Evolutionary conservation across 2,797 vertebrate species (phyloP).

Genomic region (Phalloptychus januarius): DNA sequence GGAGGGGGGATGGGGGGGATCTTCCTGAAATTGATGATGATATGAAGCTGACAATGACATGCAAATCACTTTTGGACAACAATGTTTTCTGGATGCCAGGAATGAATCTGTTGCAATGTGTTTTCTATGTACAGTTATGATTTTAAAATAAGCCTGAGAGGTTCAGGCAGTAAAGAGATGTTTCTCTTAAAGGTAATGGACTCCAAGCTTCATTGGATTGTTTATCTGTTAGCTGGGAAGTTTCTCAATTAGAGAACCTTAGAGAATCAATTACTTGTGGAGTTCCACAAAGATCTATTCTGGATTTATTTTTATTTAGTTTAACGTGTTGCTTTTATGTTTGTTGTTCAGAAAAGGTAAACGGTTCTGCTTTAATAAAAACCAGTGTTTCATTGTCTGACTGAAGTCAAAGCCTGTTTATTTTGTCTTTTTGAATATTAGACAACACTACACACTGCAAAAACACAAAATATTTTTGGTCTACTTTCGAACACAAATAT

Average conservation of each 20-base stretch:
- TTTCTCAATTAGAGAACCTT: neutral
- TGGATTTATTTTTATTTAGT: neutral
- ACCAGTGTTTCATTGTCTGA: neutral
- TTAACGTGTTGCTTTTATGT: neutral
- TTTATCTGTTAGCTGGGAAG: neutral
- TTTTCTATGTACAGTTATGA: constrained; percentile 45
- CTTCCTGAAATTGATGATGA: constrained; percentile 59
- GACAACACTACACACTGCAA: no score
- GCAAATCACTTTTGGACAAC: constrained; percentile 62
- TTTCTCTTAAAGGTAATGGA: constrained; percentile 43
- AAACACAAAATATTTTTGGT: no score
- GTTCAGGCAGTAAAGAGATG: constrained; percentile 36
- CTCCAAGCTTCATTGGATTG: constrained; percentile 45
- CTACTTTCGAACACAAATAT: no score
- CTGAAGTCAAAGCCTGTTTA: neutral
- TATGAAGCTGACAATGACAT: constrained; percentile 60
- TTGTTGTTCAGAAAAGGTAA: neutral
- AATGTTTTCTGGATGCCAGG: constrained; percentile 38
- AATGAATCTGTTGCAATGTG: constrained; percentile 41
- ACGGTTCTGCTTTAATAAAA: neutral
- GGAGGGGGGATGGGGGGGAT: constrained; percentile 67
- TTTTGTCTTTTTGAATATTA: neutral
- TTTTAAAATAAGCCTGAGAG: constrained; percentile 49
- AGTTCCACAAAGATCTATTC: neutral
- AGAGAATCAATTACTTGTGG: neutral